These are phyloP conservation scores for Tamandua tetradactyla DNA, from an alignment of 2,797 vertebrate species.

Conservation along the genomic window DNA sequence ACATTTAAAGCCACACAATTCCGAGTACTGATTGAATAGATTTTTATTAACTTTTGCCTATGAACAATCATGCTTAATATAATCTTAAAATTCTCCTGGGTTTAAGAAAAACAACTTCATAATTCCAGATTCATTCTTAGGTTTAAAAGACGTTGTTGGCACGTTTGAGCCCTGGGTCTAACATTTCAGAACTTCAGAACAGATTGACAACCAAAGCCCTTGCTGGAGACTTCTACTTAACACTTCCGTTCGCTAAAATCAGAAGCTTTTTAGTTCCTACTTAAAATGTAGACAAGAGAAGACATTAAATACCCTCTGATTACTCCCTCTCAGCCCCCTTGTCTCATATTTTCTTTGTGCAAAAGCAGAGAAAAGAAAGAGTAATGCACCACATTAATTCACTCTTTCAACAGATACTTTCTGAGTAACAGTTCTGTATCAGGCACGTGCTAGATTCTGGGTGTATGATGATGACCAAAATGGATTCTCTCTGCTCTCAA, in stretches of 20 bases:
- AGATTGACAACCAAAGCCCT: constrained; percentile 55
- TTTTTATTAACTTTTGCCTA: constrained; percentile 30
- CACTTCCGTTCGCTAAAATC: constrained; percentile 55
- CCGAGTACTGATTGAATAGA: constrained; percentile 20
- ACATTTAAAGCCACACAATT: constrained; percentile 22
- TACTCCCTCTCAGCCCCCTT: background rate
- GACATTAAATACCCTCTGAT: background rate
- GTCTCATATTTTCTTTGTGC: constrained; percentile 24
- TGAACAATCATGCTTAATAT: constrained; percentile 43
- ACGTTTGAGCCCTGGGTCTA: constrained; percentile 18
- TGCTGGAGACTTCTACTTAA: constrained; percentile 43
- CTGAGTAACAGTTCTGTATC: background rate
- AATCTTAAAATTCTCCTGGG: constrained; percentile 32
- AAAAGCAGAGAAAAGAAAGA: constrained; percentile 44
- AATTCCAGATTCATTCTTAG: constrained; percentile 41
- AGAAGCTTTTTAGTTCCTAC: constrained; percentile 44
- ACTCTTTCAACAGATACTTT: background rate
- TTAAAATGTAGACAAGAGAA: constrained; percentile 54
- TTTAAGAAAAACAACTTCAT: constrained; percentile 45
- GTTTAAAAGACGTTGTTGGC: constrained; percentile 8
- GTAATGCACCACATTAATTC: background rate
- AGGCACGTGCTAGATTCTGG: background rate
- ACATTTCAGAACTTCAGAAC: constrained; percentile 6
- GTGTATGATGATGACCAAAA: background rate
- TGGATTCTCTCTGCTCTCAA: background rate